Evolutionary conservation across 2,113 vertebrate genomes (phyloP), one percentile per base, ranked within the genome.

Genomic region (Entelurus aequoreus): DNA sequence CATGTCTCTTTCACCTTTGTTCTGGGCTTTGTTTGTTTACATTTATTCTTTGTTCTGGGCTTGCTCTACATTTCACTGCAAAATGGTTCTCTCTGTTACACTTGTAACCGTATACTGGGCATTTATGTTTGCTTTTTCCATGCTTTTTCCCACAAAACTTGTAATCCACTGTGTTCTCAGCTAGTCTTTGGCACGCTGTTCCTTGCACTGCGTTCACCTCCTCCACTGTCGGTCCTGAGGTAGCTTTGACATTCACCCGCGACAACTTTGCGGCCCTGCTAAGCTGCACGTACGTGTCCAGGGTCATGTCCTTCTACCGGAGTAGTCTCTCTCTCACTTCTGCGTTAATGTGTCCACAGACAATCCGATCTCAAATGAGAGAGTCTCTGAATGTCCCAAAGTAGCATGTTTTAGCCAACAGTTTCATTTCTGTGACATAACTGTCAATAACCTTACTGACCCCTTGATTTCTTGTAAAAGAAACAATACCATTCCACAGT

Each of bases 71-170:
- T 62, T 57, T 71, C 0, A 8, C 68, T 57, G 74, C 64, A 66
- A 77, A 79, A 19, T 72, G 53, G 19, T 75, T 70, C 8, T 68
- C 52, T 62, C 48, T 75, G 12, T 38, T 56, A 14, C 62, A 74
- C 12, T 64, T 65, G 50, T 79, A 64, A 6, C 69, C 56, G 9
- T 40, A 74, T 4, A 44, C 52, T 8, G 62, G 68, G 19, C 56
- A 68, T 54, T 76, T 74, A 35, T 67, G 50, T 66, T 76, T 79
- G 8, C 0, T 40, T 16, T 14, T 70, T 44, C 69, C 36, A 35
- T 79, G 73, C 3, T 37, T 57, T 62, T 49, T 68, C 13, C 67
- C 53, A 19, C 54, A 71, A 40, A 65, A 77, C 14, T 42, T 69
- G 35, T 60, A 77, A 3, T 51, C 38, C 50, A 70, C 38, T 56